These are phyloP conservation scores for Actenoides hombroni DNA, from an alignment of 2,113 vertebrate species.

Conservation along the genomic window DNA sequence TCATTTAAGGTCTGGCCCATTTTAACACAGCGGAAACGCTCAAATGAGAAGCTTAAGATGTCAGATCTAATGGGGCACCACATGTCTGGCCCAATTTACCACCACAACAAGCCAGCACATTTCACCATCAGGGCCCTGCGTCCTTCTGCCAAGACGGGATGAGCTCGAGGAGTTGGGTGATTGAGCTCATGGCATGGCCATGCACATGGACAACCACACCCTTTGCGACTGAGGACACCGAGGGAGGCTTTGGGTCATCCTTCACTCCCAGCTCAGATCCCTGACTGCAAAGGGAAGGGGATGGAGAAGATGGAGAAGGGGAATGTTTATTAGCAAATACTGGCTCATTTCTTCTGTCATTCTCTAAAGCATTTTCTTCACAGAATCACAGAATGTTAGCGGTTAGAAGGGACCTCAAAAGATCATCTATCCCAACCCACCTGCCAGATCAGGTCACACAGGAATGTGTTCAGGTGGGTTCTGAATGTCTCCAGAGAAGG, in stretches of 20 bases:
- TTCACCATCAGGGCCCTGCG: rapidly evolving
- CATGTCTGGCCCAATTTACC: neutral
- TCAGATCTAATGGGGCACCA: neutral
- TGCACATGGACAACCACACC: neutral
- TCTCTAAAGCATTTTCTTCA: neutral
- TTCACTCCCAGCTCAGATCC: neutral
- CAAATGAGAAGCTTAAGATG: neutral
- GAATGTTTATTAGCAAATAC: neutral
- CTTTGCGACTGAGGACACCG: rapidly evolving
- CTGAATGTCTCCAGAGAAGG: too few relatives aligned
- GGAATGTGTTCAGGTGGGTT: too few relatives aligned
- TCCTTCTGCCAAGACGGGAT: neutral
- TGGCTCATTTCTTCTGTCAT: neutral
- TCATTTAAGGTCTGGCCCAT: neutral
- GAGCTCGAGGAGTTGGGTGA: rapidly evolving
- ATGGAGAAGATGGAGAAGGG: neutral
- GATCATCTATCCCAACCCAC: too few relatives aligned
- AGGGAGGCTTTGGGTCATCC: neutral
- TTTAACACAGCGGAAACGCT: neutral
- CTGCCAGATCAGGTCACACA: too few relatives aligned
- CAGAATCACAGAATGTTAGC: too few relatives aligned
- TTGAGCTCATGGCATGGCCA: rapidly evolving
- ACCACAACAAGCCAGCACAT: neutral
- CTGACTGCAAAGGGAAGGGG: neutral
- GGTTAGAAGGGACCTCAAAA: too few relatives aligned